A percentile compares a stretch with the other conserved stretches of the same genome.
phyloP scores from a whole-genome alignment of 2,113 vertebrate species.

The Notiomystis cincta region DNA sequence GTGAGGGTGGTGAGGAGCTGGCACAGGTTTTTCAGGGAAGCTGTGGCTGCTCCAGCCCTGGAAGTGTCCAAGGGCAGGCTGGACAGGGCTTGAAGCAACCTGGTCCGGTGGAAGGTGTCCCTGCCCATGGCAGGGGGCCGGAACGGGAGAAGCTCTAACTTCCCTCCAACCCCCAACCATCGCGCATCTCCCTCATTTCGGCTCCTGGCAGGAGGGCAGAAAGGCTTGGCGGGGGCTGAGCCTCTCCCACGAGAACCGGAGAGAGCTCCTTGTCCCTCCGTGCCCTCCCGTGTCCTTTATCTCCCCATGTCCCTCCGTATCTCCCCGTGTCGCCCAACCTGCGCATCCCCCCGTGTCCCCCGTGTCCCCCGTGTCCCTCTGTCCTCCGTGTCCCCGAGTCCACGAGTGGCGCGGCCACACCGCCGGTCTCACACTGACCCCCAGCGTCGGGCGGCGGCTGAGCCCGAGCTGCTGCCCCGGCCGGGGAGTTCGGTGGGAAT shows the following conservation, averaged over 20 bases:
- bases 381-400: neutral
- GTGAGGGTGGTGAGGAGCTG: neutral
- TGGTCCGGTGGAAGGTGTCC: no score
- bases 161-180: neutral
- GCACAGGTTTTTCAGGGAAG: neutral
- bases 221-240: neutral
- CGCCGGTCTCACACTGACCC: slow-evolving; percentile 59
- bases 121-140: neutral
- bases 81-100: neutral
- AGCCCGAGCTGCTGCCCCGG: neutral
- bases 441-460: slow-evolving; percentile 34
- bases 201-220: neutral
- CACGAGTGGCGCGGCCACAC: neutral
- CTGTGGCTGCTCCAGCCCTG: neutral
- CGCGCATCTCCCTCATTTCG: no score
- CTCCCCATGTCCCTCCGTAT: neutral
- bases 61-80: neutral
- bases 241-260: neutral
- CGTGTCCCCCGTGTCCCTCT: neutral
- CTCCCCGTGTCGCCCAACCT: neutral
- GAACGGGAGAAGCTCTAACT: neutral
- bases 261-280: neutral
- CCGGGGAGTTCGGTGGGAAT: neutral
- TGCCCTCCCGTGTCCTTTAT: neutral
- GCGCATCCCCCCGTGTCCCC: neutral